Base-by-base conservation (phyloP, 2,113 vertebrate species). In the Erythrolamprus reginae region DNA sequence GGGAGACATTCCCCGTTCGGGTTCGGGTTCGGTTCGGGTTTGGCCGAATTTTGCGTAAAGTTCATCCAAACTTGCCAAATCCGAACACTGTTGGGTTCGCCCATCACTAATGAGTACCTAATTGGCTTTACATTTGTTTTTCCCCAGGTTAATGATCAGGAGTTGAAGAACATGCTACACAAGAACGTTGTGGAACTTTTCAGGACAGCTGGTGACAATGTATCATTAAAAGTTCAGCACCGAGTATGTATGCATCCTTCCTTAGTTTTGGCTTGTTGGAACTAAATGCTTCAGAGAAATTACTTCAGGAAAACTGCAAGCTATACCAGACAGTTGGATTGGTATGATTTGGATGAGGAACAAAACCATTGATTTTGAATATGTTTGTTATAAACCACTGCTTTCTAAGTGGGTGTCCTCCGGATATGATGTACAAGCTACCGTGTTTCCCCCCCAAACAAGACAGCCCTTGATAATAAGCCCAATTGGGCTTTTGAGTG, bases 151-250 rank as follows among this genome's bases (percentile, higher is more conserved):
- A 99, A 99, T 70, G 99, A 98, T 42, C 90, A 93, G 48, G 96
- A 95, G 90, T 94, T 99, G 92, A 97, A 98, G 96, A 96, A 98
- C 85, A 95, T 97, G 91, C 95, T 96, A 48, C 99, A 99, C 92
- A 95, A 92, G 93, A 96, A 97, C 47, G 98, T 97, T 5, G 99
- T 99, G 95, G 97, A 98, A 0, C 96, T 99, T 87, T 99, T 99
- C 95, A 97, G 97, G 92, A 97, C 96, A 0, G 98, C 99, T 1
- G 99, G 98, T 87, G 98, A 93, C 87, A 92, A 98, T 0, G 99
- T 99, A 85, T 96, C 97, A 84, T 97, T 99, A 42, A 96, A 95
- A 86, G 96, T 99, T n/a, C 96, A 97, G 86, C 98, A 98, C 95
- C 98, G 97, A 97, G 98, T 99, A 89, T 24, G 97, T 96, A 88